phyloP scores from a whole-genome alignment of 2,113 vertebrate genomes.

The Podilymbus podiceps region DNA sequence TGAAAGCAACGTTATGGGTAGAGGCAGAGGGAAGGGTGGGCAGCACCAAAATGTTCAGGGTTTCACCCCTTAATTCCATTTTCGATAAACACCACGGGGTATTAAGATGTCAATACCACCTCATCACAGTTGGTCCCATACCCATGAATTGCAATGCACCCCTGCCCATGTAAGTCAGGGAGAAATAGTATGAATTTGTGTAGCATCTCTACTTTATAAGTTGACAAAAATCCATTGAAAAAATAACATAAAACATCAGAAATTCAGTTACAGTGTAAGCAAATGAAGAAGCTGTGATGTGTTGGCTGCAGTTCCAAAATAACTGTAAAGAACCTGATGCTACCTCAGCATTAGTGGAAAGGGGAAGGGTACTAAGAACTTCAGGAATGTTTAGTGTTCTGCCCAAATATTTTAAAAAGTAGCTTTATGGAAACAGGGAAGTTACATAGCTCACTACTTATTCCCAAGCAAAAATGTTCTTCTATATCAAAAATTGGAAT shows the following conservation, averaged over 20 bases:
- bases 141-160: not conserved
- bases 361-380: not conserved
- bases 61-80: not conserved
- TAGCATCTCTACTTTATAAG: not conserved
- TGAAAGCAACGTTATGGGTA: too few species aligned
- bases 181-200: not conserved
- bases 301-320: not conserved
- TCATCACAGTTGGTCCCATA: not conserved
- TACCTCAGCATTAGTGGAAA: not conserved
- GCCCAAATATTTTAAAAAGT: not conserved
- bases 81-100: not conserved
- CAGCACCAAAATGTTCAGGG: not conserved
- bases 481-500: not conserved
- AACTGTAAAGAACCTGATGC: not conserved
- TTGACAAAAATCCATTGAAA: not conserved
- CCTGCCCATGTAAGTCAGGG: not conserved
- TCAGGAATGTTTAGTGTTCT: not conserved
- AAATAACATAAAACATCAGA: not conserved
- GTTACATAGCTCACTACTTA: not conserved
- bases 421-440: not conserved
- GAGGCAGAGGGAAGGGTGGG: not conserved
- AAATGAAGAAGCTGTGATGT: not conserved
- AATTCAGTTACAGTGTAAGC: not conserved
- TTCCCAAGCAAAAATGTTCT: not conserved
- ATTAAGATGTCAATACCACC: not conserved